Conservation (phyloP, 2,797 vertebrate genomes). For the Smutsia temminckii region DNA sequence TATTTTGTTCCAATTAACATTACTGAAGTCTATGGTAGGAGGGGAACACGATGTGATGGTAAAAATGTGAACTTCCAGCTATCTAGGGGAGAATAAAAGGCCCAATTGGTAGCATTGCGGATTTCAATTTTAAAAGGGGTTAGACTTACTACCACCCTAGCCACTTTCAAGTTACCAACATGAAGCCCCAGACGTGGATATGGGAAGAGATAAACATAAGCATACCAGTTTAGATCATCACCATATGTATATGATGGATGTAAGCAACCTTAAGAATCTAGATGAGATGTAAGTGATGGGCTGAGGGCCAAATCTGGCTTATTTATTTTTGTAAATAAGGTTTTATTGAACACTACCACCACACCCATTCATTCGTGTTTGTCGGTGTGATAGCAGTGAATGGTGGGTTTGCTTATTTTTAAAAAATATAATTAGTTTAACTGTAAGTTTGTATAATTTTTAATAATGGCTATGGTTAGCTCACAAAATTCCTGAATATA, state of each 20-base stretch:
- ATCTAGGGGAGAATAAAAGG: neutral
- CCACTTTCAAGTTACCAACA: neutral
- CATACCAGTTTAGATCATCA: neutral
- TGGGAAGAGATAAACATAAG: neutral
- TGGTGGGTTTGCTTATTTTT: neutral
- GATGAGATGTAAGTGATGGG: neutral
- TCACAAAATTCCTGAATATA: neutral
- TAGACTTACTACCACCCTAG: neutral
- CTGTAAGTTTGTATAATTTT: neutral
- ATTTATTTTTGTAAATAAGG: neutral
- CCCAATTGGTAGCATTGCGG: neutral
- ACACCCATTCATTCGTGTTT: neutral
- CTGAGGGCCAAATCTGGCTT: neutral
- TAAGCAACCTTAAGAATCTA: neutral
- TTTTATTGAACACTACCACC: neutral
- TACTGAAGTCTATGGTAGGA: neutral
- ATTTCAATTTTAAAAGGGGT: neutral
- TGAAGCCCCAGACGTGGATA: neutral
- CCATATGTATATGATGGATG: neutral
- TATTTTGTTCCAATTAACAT: neutral
- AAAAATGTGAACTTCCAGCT: neutral
- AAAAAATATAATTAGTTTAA: neutral
- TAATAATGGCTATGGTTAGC: neutral
- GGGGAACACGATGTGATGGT: neutral
- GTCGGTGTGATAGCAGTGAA: neutral